phyloP scores from a whole-genome alignment of 1,140 invertebrate species.

The Phymorhynchus buccinoides region DNA sequence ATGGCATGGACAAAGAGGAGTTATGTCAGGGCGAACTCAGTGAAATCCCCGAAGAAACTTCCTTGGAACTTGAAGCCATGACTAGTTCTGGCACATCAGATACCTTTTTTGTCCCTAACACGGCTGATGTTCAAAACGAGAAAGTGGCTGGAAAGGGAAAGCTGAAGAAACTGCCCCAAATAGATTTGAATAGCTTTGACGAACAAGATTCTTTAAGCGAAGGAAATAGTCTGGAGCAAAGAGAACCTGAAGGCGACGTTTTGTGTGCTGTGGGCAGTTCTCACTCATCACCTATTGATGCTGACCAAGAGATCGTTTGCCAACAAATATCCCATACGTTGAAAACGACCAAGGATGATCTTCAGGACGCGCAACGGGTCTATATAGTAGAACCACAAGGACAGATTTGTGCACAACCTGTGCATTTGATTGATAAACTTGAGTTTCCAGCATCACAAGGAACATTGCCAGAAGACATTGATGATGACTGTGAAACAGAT shows the following conservation, averaged over 20 bases:
- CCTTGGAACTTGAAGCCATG: neutral
- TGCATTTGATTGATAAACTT: neutral
- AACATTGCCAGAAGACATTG: neutral
- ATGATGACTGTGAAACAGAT: neutral
- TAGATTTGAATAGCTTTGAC: neutral
- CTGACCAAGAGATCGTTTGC: neutral
- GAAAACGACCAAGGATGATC: too few species aligned
- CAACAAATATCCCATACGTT: too few species aligned
- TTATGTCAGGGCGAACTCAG: neutral
- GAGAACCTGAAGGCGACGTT: neutral
- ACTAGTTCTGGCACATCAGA: neutral
- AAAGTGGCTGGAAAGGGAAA: neutral
- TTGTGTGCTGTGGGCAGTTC: neutral
- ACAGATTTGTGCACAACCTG: neutral
- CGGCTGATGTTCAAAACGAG: neutral
- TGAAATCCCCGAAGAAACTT: neutral
- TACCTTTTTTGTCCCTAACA: neutral
- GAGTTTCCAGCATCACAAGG: neutral
- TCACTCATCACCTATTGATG: neutral
- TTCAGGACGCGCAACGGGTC: neutral
- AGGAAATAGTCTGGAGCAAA: neutral
- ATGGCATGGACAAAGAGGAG: neutral
- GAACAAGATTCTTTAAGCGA: neutral
- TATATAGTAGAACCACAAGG: neutral
- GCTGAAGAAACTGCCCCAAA: neutral